phyloP scores from a whole-genome alignment of 2,113 vertebrate genomes.

The cat (Felis catus) region DNA sequence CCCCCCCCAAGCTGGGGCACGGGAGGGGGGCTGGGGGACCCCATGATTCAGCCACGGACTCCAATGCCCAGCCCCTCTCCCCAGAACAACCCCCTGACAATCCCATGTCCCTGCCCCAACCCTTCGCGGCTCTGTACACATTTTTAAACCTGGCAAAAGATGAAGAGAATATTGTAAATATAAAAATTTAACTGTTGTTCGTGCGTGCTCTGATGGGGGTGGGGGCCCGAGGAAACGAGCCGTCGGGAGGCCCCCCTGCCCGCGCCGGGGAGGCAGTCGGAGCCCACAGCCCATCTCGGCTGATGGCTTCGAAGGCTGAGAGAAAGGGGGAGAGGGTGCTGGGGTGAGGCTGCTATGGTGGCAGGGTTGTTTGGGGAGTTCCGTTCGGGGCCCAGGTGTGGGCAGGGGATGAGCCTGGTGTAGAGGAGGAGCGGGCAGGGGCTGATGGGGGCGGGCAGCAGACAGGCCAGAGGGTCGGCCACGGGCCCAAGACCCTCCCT shows the following conservation, averaged over 20 bases:
- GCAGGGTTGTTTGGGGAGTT: background rate
- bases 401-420: background rate
- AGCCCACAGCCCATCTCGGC: background rate
- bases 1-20: constrained; percentile 52
- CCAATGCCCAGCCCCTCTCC: constrained; percentile 72
- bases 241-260: background rate
- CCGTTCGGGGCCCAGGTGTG: background rate
- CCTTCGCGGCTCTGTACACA: constrained; percentile 81
- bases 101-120: constrained; percentile 40
- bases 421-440: background rate
- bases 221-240: background rate
- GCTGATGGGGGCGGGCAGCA: background rate
- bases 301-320: background rate
- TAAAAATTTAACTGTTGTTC: constrained; percentile 81
- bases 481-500: background rate
- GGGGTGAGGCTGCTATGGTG: background rate
- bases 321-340: background rate
- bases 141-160: constrained; percentile 85
- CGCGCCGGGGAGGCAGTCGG: background rate
- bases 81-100: constrained; percentile 42
- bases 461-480: background rate
- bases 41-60: constrained; percentile 81
- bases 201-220: constrained; percentile 26
- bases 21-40: constrained; percentile 72
- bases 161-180: constrained; percentile 85